Evolutionary conservation across 2,797 vertebrate genomes (phyloP), one percentile per base, ranked within the genome.

Genomic region (Gadopsis marmoratus): DNA sequence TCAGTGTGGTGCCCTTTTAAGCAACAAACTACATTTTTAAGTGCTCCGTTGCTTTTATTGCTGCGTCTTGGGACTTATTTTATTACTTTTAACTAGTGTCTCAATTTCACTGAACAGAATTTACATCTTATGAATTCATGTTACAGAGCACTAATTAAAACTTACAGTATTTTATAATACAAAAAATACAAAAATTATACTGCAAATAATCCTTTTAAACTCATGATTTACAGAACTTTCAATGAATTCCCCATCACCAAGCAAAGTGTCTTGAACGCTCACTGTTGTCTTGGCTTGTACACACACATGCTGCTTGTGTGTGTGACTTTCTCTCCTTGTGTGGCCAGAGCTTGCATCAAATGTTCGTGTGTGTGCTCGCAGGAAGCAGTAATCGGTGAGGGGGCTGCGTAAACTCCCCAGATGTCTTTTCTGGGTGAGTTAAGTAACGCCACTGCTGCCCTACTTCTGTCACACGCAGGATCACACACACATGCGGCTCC

Each of bases 361-460:
- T 60, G 8, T 68, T 58, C 43, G 68, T 62, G 48, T 35, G 23
- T 43, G 54, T 19, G 13, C 8, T 2, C 54, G 31, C 53, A 54
- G 62, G 86, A 86, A 81, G 55, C 70, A 69, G 56, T 51, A 79
- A 85, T 81, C 73, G 71, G 71, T 33, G 33, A 58, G 74, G 63
- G 45, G 67, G 37, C 69, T 70, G 75, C 47, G 69, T 26, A 29
- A 88, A 87, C 85, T 85, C 85, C 75, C 70, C 88, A 89, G 82
- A 90, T 91, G 86, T 90, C 75, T 85, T 89, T 93, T 93, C 87
- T 90, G 89, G 90, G 84, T 83, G 85, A 95, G 95, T 92, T 92
- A 92, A 90, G 90, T 94, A 95, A 93, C 84, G 39, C 89, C 33
- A 81, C 88, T 85, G 91, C 86, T 94, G 94, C 91, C 93, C 94